Percentiles rank a stretch among this genome's conserved stretches.
Evolutionary conservation across 2,113 vertebrate species (phyloP).

Genomic region (Spheniscus mendiculus): DNA sequence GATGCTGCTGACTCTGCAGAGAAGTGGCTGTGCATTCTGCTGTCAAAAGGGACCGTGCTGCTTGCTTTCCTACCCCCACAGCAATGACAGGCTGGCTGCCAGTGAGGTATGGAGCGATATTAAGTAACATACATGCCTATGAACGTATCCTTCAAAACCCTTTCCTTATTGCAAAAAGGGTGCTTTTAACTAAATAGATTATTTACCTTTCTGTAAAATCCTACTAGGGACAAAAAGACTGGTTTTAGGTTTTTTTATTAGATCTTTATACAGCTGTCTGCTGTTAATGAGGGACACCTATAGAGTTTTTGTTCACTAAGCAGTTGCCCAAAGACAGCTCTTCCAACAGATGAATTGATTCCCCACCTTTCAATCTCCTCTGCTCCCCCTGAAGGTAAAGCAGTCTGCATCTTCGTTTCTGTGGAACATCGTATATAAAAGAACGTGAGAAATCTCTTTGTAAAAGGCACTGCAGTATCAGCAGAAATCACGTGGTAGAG

Average conservation of each 20-base stretch:
- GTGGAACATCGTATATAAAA: not conserved
- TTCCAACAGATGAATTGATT: not conserved
- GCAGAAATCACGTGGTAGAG: not conserved
- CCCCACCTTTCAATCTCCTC: not conserved
- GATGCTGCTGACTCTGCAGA: not conserved
- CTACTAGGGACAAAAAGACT: not conserved
- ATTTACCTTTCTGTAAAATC: not conserved
- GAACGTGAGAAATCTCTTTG: not conserved
- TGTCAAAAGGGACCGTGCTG: not conserved
- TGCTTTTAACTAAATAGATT: not conserved
- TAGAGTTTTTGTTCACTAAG: not conserved
- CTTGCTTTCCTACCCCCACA: not conserved
- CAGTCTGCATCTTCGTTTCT: not conserved
- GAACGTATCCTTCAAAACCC: not conserved
- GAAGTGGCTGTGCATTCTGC: not conserved
- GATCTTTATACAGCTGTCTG: not conserved
- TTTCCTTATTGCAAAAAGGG: not conserved
- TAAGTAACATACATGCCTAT: not conserved
- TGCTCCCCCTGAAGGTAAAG: not conserved
- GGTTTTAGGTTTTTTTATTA: not conserved
- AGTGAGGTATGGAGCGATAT: not conserved
- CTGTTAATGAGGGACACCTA: not conserved
- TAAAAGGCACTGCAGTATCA: not conserved
- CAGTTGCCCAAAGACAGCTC: not conserved
- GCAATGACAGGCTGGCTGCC: not conserved